Evolutionary conservation across 2,888 invertebrate genomes (phyloP).

Genomic region (Drosophila meridionalis): DNA sequence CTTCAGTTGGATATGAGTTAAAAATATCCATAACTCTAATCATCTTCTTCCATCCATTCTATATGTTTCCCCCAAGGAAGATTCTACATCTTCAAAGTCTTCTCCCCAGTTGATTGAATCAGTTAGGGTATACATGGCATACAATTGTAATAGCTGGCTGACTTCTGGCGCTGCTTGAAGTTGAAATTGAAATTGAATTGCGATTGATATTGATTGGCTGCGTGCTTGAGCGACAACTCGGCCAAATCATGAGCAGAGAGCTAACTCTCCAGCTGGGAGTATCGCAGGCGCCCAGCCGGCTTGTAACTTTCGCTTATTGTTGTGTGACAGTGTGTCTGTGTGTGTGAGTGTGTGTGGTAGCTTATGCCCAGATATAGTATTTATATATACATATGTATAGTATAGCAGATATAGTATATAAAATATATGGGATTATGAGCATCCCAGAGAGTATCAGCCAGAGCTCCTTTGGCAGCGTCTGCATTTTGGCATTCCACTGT

Average conservation of each 20-base stretch:
- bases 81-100: background rate
- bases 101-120: background rate
- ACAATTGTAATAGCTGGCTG: slow-evolving; percentile 47
- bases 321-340: slow-evolving; percentile 38
- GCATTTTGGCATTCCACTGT: slow-evolving; percentile 45
- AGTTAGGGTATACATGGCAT: slow-evolving; percentile 33
- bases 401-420: slow-evolving; percentile 3
- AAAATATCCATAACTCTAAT: background rate
- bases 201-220: slow-evolving; percentile 84
- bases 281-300: slow-evolving; percentile 43
- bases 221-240: slow-evolving; percentile 79
- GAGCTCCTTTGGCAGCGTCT: slow-evolving; percentile 31
- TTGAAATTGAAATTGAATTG: slow-evolving; percentile 82
- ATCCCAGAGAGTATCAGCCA: slow-evolving; percentile 49
- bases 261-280: slow-evolving; percentile 43
- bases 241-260: slow-evolving; percentile 71
- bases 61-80: background rate
- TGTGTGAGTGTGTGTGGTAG: background rate
- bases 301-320: slow-evolving; percentile 76
- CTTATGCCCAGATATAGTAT: slow-evolving; percentile 2
- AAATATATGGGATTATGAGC: slow-evolving; percentile 49
- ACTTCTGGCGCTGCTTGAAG: slow-evolving; percentile 71
- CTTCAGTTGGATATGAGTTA: background rate
- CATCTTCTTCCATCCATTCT: background rate
- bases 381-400: slow-evolving; percentile 17